These are phyloP conservation scores for Ciconia boyciana DNA, from an alignment of 2,113 vertebrate species.

Conservation along the genomic window DNA sequence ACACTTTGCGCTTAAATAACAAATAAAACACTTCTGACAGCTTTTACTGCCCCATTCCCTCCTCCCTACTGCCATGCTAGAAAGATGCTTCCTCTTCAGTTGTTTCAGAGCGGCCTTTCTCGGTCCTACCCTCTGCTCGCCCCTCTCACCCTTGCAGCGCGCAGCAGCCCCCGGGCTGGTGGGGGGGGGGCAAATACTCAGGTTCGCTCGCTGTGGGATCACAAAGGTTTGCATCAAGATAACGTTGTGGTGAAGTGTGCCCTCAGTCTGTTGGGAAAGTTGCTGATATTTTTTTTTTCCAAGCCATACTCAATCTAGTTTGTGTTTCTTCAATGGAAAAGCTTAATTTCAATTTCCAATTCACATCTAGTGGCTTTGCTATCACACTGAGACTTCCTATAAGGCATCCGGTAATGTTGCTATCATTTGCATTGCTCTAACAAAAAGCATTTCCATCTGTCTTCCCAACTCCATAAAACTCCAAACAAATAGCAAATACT, in stretches of 20 bases:
- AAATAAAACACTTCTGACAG: neutral
- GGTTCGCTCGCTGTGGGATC: neutral
- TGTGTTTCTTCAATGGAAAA: neutral
- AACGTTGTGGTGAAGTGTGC: neutral
- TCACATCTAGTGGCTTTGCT: neutral
- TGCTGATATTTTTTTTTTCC: neutral
- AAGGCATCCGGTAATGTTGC: slow-evolving; percentile 9
- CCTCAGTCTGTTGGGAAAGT: neutral
- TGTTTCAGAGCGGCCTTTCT: rapidly evolving
- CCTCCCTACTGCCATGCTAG: neutral
- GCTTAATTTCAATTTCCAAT: slow-evolving; percentile 32
- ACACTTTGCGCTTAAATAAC: neutral
- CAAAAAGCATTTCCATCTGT: slow-evolving; percentile 25
- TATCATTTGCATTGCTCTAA: slow-evolving; percentile 27
- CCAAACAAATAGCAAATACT: slow-evolving; percentile 50
- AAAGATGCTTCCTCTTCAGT: neutral
- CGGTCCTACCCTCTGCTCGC: neutral
- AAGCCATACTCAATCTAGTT: neutral
- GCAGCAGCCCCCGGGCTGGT: neutral
- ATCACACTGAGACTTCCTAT: slow-evolving; percentile 30
- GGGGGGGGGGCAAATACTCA: rapidly evolving
- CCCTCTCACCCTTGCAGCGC: rapidly evolving
- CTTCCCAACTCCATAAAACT: slow-evolving; percentile 46
- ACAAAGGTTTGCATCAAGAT: neutral
- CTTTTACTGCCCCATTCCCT: neutral